A percentile compares a stretch with the other conserved stretches of the same genome.
Conservation (phyloP, 2,797 vertebrate species). For the Enteromius viviparus region DNA sequence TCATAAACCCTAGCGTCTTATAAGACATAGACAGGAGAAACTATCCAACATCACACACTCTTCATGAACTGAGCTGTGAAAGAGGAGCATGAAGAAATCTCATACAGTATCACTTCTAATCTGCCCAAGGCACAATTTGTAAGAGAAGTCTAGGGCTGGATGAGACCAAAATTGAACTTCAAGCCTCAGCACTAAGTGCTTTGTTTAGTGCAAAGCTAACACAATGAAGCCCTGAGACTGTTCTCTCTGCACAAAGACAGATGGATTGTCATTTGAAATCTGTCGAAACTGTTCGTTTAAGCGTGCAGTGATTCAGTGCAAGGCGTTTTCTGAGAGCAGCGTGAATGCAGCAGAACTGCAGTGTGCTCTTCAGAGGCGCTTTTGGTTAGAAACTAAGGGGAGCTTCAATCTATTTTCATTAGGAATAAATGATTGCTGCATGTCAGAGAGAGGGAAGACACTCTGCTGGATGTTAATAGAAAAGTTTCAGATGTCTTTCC, state of each 20-base stretch:
- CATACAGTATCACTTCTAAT: not conserved
- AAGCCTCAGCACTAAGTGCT: conserved; percentile 16
- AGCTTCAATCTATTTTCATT: conserved; percentile 28
- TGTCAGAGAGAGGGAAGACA: not conserved
- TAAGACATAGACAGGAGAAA: not conserved
- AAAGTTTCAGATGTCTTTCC: conserved; percentile 18
- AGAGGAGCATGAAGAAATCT: conserved; percentile 13
- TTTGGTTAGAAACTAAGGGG: not conserved
- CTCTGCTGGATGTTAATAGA: conserved; percentile 30
- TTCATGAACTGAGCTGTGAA: conserved; percentile 9
- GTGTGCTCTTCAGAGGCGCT: not conserved
- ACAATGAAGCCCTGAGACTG: not conserved
- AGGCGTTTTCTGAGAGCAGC: not conserved
- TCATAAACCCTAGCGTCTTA: not conserved
- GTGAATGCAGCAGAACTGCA: not conserved
- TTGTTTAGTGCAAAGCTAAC: conserved; percentile 25
- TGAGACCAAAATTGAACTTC: conserved; percentile 30
- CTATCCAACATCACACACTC: not conserved
- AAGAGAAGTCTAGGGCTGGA: conserved; percentile 21
- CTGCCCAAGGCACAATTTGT: conserved; percentile 20
- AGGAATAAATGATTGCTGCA: conserved; percentile 16
- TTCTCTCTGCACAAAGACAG: not conserved
- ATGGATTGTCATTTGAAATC: not conserved
- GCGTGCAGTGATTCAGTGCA: not conserved
- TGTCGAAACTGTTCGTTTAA: not conserved